Percentiles rank a stretch among this genome's conserved stretches.
Conservation (phyloP, 2,888 invertebrate genomes). For the Hirtodrosophila duncani region DNA sequence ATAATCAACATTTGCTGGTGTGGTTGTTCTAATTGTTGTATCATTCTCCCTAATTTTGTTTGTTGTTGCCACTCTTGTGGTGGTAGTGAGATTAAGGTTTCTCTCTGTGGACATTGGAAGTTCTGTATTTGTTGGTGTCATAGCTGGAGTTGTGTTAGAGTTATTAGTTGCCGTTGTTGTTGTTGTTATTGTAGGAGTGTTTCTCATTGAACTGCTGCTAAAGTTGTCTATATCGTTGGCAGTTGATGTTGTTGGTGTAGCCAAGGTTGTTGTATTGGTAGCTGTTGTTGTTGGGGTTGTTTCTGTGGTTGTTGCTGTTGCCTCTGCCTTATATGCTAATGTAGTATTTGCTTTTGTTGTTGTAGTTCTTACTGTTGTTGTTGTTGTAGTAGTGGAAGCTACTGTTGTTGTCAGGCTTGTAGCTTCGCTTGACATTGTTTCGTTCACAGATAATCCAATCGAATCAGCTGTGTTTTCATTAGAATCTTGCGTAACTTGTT, state of each 20-base stretch:
- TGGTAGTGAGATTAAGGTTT: background rate
- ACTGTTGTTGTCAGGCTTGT: background rate
- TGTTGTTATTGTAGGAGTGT: too few relatives aligned
- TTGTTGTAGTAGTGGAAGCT: background rate
- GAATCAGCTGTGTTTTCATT: too few relatives aligned
- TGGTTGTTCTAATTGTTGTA: too few relatives aligned
- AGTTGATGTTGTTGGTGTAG: background rate
- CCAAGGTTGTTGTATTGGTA: constrained; percentile 2
- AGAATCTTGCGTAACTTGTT: too few relatives aligned
- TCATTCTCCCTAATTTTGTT: background rate
- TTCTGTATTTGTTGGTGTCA: too few relatives aligned
- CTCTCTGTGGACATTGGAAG: background rate
- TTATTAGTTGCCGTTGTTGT: too few relatives aligned
- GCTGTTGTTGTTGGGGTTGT: constrained; percentile 1
- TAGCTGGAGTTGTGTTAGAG: too few relatives aligned
- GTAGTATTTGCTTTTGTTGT: background rate
- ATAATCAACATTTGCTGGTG: constrained; percentile 35
- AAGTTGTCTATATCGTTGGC: constrained; percentile 1
- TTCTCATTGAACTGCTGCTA: background rate
- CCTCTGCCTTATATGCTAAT: background rate
- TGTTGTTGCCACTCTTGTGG: constrained; percentile 3
- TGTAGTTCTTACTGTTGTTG: constrained; percentile 1
- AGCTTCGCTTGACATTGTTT: too few relatives aligned
- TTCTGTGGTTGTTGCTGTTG: constrained; percentile 12
- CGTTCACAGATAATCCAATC: too few relatives aligned